Evolutionary conservation across 2,888 invertebrate genomes (phyloP).

Genomic region (Hypomecis atomaria): DNA sequence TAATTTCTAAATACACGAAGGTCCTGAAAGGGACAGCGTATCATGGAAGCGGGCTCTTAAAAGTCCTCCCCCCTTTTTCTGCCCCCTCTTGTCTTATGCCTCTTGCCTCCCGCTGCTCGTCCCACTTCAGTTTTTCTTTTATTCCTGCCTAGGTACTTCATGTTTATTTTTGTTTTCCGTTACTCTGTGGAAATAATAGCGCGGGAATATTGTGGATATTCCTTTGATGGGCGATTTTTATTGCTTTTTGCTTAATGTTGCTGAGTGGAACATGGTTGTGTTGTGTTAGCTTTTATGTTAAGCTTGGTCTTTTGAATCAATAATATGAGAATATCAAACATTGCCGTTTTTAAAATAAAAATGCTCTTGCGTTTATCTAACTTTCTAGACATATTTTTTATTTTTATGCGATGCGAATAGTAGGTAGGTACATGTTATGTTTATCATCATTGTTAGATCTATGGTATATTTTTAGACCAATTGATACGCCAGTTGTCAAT

Average conservation of each 20-base stretch:
- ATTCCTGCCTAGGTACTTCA: slow-evolving; percentile 79
- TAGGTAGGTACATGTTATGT: no score
- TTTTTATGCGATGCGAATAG: no score
- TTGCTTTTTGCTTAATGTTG: slow-evolving; percentile 38
- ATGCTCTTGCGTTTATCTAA: no score
- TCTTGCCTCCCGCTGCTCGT: slow-evolving; percentile 69
- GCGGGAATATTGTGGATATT: slow-evolving; percentile 63
- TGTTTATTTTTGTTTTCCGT: slow-evolving; percentile 84
- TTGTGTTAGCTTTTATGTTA: slow-evolving; percentile 11
- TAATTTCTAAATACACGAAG: no score
- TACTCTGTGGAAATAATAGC: slow-evolving; percentile 79
- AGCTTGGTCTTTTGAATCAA: slow-evolving; percentile 9
- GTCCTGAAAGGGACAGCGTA: no score
- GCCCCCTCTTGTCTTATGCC: slow-evolving; percentile 54
- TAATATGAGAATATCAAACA: slow-evolving; percentile 3
- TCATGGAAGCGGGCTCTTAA: not conserved
- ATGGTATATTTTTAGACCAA: no score
- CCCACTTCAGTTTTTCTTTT: slow-evolving; percentile 81
- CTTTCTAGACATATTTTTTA: no score
- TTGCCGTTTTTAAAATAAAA: not conserved
- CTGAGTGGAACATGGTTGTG: slow-evolving; percentile 30
- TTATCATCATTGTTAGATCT: no score
- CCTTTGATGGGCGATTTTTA: slow-evolving; percentile 39
- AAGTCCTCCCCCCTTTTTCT: slow-evolving; percentile 30
- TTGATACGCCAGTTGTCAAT: not conserved